These are phyloP conservation scores for Drosophila mayri DNA, from an alignment of 1,140 invertebrate species.

Conservation along the genomic window DNA sequence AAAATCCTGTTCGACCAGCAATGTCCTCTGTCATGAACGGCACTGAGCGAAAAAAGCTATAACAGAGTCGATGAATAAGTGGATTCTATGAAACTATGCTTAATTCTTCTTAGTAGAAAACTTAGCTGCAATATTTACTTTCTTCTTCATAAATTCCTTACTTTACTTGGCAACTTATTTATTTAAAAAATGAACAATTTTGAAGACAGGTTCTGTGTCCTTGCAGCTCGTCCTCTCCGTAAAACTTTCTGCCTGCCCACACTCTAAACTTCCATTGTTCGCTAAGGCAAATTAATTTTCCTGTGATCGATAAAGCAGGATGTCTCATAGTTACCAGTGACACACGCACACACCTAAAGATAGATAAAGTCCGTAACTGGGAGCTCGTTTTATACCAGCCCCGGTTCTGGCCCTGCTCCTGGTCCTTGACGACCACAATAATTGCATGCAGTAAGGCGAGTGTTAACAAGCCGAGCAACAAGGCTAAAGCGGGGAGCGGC, in stretches of 20 bases:
- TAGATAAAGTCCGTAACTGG: slow-evolving; percentile 46
- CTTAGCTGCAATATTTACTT: not conserved
- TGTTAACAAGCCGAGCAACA: slow-evolving; percentile 66
- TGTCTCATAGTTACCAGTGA: slow-evolving; percentile 35
- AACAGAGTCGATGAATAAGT: not conserved
- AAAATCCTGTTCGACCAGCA: slow-evolving; percentile 58
- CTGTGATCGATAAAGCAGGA: slow-evolving; percentile 31
- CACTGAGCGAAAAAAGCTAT: not conserved
- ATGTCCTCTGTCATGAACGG: not conserved
- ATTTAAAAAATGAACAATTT: not conserved
- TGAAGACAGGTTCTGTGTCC: not conserved
- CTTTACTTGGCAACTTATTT: not conserved
- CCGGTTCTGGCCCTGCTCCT: not conserved
- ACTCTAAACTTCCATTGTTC: slow-evolving; percentile 16
- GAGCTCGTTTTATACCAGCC: slow-evolving; percentile 48
- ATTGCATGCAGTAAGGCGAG: slow-evolving; percentile 16
- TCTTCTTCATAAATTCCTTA: not conserved
- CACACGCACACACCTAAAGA: slow-evolving; percentile 9
- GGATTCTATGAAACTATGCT: not conserved
- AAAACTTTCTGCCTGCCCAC: not conserved
- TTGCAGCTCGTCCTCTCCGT: not conserved
- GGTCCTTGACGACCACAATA: slow-evolving; percentile 28
- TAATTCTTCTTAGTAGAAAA: not conserved
- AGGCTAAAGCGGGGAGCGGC: slow-evolving; percentile 19
- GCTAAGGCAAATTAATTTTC: slow-evolving; percentile 40